Evolutionary conservation across 1,140 invertebrate genomes (phyloP).

Genomic region (Orchesella cincta): DNA sequence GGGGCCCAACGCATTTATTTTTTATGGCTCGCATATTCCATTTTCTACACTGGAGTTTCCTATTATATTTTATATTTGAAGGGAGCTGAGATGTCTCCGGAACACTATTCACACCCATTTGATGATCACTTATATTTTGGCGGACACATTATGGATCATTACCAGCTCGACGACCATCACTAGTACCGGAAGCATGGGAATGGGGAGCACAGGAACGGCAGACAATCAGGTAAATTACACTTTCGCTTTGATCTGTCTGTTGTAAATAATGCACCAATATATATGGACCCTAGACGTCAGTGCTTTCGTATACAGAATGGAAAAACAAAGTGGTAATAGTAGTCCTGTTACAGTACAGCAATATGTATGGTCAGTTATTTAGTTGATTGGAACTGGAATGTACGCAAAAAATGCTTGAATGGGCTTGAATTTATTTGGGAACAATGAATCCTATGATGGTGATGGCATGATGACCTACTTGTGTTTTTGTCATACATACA

Average conservation of each 20-base stretch:
- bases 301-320: background rate
- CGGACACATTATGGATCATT: constrained; percentile 78
- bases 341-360: background rate
- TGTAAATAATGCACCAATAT: background rate
- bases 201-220: no score
- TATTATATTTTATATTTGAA: constrained; percentile 59
- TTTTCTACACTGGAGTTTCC: background rate
- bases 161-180: no score
- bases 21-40: background rate
- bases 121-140: constrained; percentile 79
- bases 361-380: background rate
- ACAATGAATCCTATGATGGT: background rate
- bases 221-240: background rate
- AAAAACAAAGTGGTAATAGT: background rate
- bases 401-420: background rate
- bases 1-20: background rate
- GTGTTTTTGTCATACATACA: background rate
- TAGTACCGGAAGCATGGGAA: no score
- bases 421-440: background rate
- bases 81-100: constrained; percentile 84
- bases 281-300: background rate
- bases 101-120: constrained; percentile 90
- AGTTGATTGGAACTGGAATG: background rate
- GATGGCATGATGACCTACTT: background rate
- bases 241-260: background rate